Evolutionary conservation across 2,113 vertebrate species (phyloP), one percentile per base, ranked within the genome.

Genomic region (Dasyornis broadbenti): DNA sequence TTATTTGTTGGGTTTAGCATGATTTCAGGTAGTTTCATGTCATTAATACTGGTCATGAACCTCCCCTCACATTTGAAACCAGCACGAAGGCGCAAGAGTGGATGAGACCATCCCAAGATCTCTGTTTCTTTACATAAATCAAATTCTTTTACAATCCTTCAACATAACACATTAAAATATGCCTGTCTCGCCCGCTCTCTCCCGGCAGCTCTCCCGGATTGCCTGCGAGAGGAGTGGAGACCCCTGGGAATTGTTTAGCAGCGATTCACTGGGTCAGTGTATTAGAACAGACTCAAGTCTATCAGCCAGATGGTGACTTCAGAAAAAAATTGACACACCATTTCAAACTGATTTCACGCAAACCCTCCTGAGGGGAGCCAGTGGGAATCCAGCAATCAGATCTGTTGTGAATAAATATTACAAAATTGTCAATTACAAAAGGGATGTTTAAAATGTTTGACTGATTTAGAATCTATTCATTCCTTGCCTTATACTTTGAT

Each of bases 331-430:
- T 98, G 99, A 99, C 99, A 99, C 98, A 97, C 98, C 99, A 98
- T 99, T 99, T 99, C 99, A 99, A 99, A 99, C 98, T 97, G 99
- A 99, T 99, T 99, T 99, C 99, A 99, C 98, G 98, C 98, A 97
- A 97, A 98, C 96, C 98, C 99, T 99, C 99, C 94, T 96, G 99
- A 99, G 99, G 98, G 98, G 96, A 97, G 94, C 97, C 97, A 77
- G 95, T 96, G 86, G 97, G 97, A 98, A 98, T 98, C 98, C 97
- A 98, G 98, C 98, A 98, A 98, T 98, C 98, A 96, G 97, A 98
- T 99, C 99, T 99, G 98, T 98, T 98, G 99, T 99, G 99, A 99
- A 99, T 99, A 99, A 98, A 99, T 99, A 99, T 99, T 99, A 99
- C 99, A 99, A 98, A 99, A 99, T 99, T 99, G 99, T 98, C 99